Evolutionary conservation across 2,888 invertebrate species (phyloP).

Genomic region (Macrophya alboannulata): DNA sequence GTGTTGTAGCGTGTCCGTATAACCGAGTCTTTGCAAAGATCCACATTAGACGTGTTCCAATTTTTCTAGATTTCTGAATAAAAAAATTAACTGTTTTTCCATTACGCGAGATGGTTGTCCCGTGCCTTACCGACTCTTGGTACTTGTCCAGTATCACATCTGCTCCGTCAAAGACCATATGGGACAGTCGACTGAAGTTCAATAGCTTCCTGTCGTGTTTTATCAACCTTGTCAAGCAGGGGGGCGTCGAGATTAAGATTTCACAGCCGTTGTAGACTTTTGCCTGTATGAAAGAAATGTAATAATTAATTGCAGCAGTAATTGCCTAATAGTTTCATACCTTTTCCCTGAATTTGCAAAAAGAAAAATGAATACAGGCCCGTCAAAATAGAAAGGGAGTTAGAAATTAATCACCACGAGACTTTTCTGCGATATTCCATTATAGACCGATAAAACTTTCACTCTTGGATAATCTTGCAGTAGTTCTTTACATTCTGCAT

Average conservation of each 20-base stretch:
- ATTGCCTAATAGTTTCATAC: background rate
- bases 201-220: constrained; percentile 80
- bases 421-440: constrained; percentile 70
- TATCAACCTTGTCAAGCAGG: constrained; percentile 81
- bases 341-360: constrained; percentile 26
- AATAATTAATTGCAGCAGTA: background rate
- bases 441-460: constrained; percentile 69
- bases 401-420: constrained; percentile 70
- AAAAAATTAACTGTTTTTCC: background rate
- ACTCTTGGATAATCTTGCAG: constrained; percentile 64
- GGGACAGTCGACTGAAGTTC: constrained; percentile 84
- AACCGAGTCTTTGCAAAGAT: background rate
- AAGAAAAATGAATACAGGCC: constrained; percentile 33
- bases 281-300: constrained; percentile 64
- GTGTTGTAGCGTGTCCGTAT: background rate
- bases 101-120: background rate
- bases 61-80: background rate
- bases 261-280: constrained; percentile 84
- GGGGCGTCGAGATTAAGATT: constrained; percentile 87
- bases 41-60: background rate
- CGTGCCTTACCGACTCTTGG: constrained; percentile 70
- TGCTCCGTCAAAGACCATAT: constrained; percentile 87
- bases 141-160: constrained; percentile 85
- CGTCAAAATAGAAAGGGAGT: constrained; percentile 12
- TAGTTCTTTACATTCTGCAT: constrained; percentile 64